Percentiles rank a stretch among this genome's conserved stretches.
phyloP scores from a whole-genome alignment of 2,797 vertebrate species.

The Passerculus sandwichensis region DNA sequence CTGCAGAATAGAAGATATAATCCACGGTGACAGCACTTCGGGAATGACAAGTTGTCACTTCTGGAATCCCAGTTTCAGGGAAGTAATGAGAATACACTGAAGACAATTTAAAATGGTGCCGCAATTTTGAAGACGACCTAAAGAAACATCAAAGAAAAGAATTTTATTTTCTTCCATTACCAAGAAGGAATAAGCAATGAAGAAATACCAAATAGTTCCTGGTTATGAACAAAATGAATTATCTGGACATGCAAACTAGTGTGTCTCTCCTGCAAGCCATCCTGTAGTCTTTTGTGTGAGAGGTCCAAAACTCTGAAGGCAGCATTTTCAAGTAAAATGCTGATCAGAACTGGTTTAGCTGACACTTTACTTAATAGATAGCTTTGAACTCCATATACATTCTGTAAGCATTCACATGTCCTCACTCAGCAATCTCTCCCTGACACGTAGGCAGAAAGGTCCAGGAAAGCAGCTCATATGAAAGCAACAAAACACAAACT shows the following conservation, averaged over 20 bases:
- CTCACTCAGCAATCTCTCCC: neutral
- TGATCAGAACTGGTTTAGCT: neutral
- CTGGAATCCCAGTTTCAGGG: slow-evolving; percentile 81
- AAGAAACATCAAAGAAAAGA: neutral
- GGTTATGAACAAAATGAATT: neutral
- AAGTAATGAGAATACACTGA: slow-evolving; percentile 89
- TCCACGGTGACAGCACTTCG: slow-evolving; percentile 90
- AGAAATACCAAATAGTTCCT: neutral
- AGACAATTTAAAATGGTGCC: slow-evolving; percentile 85
- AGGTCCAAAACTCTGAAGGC: neutral
- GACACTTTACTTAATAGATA: neutral
- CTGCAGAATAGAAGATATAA: slow-evolving; percentile 92
- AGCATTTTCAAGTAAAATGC: neutral
- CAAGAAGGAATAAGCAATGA: neutral
- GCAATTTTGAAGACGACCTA: slow-evolving; percentile 77
- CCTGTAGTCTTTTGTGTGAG: neutral
- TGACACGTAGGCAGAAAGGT: neutral
- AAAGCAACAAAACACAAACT: neutral
- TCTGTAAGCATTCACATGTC: neutral
- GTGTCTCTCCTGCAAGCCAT: neutral
- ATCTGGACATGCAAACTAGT: neutral
- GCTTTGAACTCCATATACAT: neutral
- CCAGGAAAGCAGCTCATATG: neutral
- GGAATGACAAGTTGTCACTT: slow-evolving; percentile 93
- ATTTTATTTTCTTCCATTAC: neutral